A percentile compares a stretch with the other conserved stretches of the same genome.
phyloP scores from a whole-genome alignment of 2,888 invertebrate genomes.

The Helleia helle region DNA sequence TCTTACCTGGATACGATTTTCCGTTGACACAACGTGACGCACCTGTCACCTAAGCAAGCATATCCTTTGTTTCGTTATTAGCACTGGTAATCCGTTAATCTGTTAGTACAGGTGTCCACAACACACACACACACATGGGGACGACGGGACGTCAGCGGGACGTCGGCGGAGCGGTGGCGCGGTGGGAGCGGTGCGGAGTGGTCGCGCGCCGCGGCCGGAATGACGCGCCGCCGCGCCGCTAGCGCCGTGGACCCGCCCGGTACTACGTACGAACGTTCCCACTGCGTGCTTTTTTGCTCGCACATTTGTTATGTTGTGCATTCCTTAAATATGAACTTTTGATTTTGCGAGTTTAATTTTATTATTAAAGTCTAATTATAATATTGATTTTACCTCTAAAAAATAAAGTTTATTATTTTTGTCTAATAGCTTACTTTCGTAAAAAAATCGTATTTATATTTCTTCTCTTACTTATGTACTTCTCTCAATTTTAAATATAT shows the following conservation, averaged over 20 bases:
- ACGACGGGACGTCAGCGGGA: constrained; percentile 29
- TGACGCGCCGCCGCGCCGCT: constrained; percentile 38
- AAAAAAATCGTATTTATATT: too few relatives aligned
- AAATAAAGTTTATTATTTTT: too few relatives aligned
- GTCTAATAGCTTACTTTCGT: too few relatives aligned
- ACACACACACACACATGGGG: constrained; percentile 45
- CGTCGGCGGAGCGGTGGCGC: constrained; percentile 27
- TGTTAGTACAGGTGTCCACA: constrained; percentile 25
- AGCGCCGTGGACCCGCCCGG: constrained; percentile 34
- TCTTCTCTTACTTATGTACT: too few relatives aligned
- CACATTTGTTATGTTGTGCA: too few relatives aligned
- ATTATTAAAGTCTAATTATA: too few relatives aligned
- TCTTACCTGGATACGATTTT: constrained; percentile 17
- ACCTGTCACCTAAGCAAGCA: constrained; percentile 65
- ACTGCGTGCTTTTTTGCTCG: constrained; percentile 13
- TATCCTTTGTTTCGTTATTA: constrained; percentile 59
- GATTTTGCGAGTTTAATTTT: too few relatives aligned
- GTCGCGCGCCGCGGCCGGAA: constrained; percentile 65
- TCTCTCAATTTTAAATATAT: too few relatives aligned
- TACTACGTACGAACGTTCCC: constrained; percentile 32
- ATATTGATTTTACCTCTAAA: too few relatives aligned
- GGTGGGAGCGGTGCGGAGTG: constrained; percentile 38
- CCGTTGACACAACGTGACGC: constrained; percentile 27
- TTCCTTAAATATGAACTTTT: too few relatives aligned
- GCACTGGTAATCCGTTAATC: not conserved